Base-by-base conservation (phyloP, 2,888 invertebrate genomes). In the Hartigia nigra region DNA sequence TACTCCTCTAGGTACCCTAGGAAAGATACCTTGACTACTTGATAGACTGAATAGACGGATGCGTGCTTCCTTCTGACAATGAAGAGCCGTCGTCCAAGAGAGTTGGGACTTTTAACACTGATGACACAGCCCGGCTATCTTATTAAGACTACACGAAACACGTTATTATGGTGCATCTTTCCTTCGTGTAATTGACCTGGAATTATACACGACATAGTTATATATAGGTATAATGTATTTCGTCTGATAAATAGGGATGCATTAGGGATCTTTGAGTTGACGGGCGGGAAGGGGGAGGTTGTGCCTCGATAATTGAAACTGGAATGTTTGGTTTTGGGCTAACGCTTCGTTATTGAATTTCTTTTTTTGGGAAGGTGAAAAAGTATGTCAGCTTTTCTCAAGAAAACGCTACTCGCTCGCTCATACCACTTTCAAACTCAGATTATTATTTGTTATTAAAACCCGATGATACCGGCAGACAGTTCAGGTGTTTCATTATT, bases 81-180 rank as follows among this genome's bases (percentile, higher is more conserved):
- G 34, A 36, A 34, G 74, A 32, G 74, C 0, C 23, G 34, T 14
- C 74, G 74, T 23, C 31, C 74, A 23, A 3, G 1, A 32, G 12
- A 23, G 11, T n/a, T 1, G 36, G 2, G 23, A 83, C 84, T 85
- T 85, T 85, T 84, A 82, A 84, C 84, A 80, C 83, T 81, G 79
- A 83, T 83, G 83, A 83, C 79, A 82, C 81, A 81, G 84, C 85
- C 80, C 78, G 81, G 78, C 84, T 81, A 84, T 85, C 84, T 84
- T 84, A 84, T 84, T 84, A 85, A 83, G 81, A 76, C 55, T 2
- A 9, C 23, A 23, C 23, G 55, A 55, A 23, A 55, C 55, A 9
- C 23, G 55, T 55, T 55, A 23, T 55, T 55, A 55, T 9, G 55
- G 9, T 9, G 55, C 23, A 23, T 23, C 55, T 55, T 55, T 9